Evolutionary conservation across 2,113 vertebrate genomes (phyloP).

Genomic region (Brachyhypopomus occidentalis): DNA sequence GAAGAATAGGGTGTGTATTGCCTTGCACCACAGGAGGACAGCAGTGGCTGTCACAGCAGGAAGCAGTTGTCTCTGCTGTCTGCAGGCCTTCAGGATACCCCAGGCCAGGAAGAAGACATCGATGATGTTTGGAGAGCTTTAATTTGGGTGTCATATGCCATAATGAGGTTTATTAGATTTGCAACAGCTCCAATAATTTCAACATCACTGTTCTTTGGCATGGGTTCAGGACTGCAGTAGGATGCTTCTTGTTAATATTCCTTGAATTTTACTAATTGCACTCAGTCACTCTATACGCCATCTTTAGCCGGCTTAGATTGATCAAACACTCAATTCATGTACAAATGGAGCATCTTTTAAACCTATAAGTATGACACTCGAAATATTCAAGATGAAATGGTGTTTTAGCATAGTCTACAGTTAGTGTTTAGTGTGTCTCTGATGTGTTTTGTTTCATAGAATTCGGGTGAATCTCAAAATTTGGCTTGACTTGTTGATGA

Average conservation of each 20-base stretch:
- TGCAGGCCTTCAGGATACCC: neutral
- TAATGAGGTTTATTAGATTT: constrained; percentile 54
- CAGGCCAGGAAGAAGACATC: neutral
- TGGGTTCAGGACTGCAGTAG: constrained; percentile 70
- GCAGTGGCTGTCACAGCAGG: constrained; percentile 53
- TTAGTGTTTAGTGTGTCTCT: constrained; percentile 67
- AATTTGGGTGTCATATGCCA: constrained; percentile 65
- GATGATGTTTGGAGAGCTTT: constrained; percentile 65
- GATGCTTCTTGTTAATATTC: constrained; percentile 58
- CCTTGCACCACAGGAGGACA: neutral
- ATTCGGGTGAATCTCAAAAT: constrained; percentile 60
- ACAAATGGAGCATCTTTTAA: constrained; percentile 60
- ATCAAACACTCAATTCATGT: constrained; percentile 56
- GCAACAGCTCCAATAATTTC: constrained; percentile 59
- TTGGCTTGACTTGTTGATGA: constrained; percentile 60
- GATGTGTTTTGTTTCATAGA: constrained; percentile 52
- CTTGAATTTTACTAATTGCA: constrained; percentile 63
- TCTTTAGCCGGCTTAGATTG: constrained; percentile 52
- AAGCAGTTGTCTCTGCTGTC: neutral
- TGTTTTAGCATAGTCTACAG: constrained; percentile 62
- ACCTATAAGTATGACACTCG: constrained; percentile 56
- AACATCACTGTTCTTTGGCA: constrained; percentile 65
- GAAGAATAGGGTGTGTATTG: constrained; percentile 6
- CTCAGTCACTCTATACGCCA: constrained; percentile 50
- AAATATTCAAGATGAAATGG: constrained; percentile 50